Conservation (phyloP, 2,888 invertebrate species). For the Minunthozetes semirufus region DNA sequence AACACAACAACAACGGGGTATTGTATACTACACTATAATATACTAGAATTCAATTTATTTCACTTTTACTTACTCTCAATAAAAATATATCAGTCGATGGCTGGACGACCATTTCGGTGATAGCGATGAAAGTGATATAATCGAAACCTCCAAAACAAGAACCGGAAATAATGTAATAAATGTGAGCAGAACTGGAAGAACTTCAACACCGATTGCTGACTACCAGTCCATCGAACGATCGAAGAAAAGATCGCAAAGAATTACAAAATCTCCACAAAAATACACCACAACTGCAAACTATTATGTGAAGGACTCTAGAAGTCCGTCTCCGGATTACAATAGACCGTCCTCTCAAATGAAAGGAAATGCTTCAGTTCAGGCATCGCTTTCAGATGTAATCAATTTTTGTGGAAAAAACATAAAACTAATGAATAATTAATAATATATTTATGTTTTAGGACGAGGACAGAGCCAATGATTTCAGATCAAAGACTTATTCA, state of each 20-base stretch:
- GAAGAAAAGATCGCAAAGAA: not conserved
- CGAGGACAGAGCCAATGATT: not conserved
- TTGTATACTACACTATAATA: not conserved
- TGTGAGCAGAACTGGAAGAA: slow-evolving; percentile 27
- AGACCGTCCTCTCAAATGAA: slow-evolving; percentile 15
- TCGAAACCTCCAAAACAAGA: slow-evolving; percentile 36
- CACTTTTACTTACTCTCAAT: not conserved
- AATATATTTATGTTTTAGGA: too few species aligned
- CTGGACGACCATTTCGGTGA: slow-evolving; percentile 38
- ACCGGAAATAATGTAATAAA: slow-evolving; percentile 38
- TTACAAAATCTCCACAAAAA: not conserved
- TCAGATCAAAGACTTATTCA: not conserved
- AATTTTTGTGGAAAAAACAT: too few species aligned
- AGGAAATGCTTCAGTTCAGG: slow-evolving; percentile 39
- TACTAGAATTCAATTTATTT: not conserved
- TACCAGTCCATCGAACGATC: not conserved
- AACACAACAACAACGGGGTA: slow-evolving; percentile 22
- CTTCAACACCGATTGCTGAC: not conserved
- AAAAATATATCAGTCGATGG: slow-evolving; percentile 29
- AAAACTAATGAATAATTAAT: too few species aligned
- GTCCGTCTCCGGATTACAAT: not conserved
- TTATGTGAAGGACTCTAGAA: slow-evolving; percentile 29
- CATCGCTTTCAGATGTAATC: slow-evolving; percentile 35
- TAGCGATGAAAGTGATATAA: slow-evolving; percentile 38
- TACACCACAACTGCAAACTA: not conserved